A percentile compares a stretch with the other conserved stretches of the same genome.
These are phyloP conservation scores for Lates japonicus DNA, from an alignment of 2,797 vertebrate species.

Conservation along the genomic window DNA sequence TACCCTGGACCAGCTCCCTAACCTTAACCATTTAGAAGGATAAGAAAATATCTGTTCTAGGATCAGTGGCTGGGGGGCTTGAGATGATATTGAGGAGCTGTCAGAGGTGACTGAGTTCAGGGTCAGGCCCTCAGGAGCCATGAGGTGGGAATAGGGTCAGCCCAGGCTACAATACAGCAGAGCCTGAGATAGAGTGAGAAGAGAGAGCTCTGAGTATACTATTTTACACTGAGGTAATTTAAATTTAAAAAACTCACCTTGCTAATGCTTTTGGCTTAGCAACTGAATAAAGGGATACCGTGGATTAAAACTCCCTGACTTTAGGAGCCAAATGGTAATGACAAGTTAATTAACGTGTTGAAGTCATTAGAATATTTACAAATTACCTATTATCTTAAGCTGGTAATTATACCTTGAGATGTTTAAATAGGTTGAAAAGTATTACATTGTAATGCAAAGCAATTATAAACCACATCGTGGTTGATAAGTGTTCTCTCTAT, in stretches of 20 bases:
- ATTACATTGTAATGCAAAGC: slow-evolving; percentile 41
- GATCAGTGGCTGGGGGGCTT: slow-evolving; percentile 81
- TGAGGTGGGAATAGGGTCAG: slow-evolving; percentile 82
- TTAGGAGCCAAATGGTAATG: slow-evolving; percentile 19
- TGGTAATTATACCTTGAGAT: slow-evolving; percentile 58
- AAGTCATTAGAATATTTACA: slow-evolving; percentile 53
- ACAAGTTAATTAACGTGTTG: slow-evolving; percentile 38
- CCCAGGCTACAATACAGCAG: slow-evolving; percentile 54
- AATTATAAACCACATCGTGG: slow-evolving; percentile 54
- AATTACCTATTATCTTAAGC: slow-evolving; percentile 53
- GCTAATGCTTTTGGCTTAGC: slow-evolving; percentile 19
- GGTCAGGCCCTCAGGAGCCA: slow-evolving; percentile 80
- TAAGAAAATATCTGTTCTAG: slow-evolving; percentile 84
- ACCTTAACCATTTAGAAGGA: slow-evolving; percentile 84
- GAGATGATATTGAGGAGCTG: slow-evolving; percentile 92
- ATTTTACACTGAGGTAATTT: slow-evolving; percentile 34
- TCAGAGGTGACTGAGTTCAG: slow-evolving; percentile 89
- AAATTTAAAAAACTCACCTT: slow-evolving; percentile 2
- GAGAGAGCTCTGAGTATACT: slow-evolving; percentile 11
- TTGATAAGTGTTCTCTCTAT: slow-evolving; percentile 56
- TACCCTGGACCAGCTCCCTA: slow-evolving; percentile 80
- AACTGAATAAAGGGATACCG: slow-evolving; percentile 3
- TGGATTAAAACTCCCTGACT: slow-evolving; percentile 11
- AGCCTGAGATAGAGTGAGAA: slow-evolving; percentile 34
- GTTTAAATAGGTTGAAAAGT: slow-evolving; percentile 58